These are phyloP conservation scores for Drosophila mojavensis DNA, from an alignment of 1,140 invertebrate genomes.

Conservation along the genomic window DNA sequence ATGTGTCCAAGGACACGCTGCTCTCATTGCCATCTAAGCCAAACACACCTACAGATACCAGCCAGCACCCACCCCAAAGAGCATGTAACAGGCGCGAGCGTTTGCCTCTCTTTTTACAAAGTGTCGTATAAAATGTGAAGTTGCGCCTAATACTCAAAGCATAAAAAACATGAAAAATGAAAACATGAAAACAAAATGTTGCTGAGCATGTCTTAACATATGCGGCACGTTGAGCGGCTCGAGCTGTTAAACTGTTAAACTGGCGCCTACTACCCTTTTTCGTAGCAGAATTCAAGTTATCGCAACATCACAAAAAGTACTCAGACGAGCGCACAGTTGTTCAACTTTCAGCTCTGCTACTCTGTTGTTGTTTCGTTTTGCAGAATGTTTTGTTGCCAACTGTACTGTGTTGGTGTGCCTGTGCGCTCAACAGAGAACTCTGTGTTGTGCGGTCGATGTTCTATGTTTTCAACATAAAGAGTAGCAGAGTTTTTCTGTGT, in stretches of 20 bases:
- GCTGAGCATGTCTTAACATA: constrained; percentile 21
- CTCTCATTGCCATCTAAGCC: constrained; percentile 46
- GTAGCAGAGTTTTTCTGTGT: constrained; percentile 38
- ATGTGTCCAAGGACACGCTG: constrained; percentile 67
- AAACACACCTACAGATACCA: no score
- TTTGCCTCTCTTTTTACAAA: not conserved
- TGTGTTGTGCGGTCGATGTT: constrained; percentile 57
- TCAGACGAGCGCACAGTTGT: constrained; percentile 27
- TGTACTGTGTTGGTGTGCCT: constrained; percentile 55
- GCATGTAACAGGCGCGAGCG: constrained; percentile 39
- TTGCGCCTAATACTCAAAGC: constrained; percentile 46
- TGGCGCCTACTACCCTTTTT: constrained; percentile 52
- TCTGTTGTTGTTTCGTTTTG: constrained; percentile 59
- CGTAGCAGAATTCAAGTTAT: constrained; percentile 45
- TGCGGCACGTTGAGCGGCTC: not conserved
- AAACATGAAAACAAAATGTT: constrained; percentile 7
- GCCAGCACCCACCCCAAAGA: not conserved
- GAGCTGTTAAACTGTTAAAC: constrained; percentile 43
- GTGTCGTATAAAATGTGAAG: constrained; percentile 5
- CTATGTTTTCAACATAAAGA: constrained; percentile 59
- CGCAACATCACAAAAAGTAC: constrained; percentile 35
- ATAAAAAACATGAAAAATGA: not conserved
- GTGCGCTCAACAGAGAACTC: constrained; percentile 47
- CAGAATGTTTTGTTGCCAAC: constrained; percentile 81
- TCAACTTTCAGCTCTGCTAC: constrained; percentile 20